These are phyloP conservation scores for Datnioides undecimradiatus DNA, from an alignment of 2,113 vertebrate species.

Conservation along the genomic window DNA sequence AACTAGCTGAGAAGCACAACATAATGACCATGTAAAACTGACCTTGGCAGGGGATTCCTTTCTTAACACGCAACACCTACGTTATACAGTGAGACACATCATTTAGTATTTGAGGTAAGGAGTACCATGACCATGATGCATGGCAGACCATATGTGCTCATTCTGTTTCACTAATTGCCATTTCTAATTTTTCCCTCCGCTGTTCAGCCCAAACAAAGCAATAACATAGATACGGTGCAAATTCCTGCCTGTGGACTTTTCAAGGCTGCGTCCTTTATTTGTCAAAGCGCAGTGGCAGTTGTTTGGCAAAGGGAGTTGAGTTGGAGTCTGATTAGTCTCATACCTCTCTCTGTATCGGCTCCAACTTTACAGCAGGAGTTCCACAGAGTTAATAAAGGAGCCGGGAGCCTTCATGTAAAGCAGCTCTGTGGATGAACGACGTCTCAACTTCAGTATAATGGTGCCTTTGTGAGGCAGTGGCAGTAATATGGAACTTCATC, in stretches of 20 bases:
- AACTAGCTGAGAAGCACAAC: conserved; percentile 22
- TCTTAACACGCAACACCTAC: conserved; percentile 45
- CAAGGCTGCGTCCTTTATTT: conserved; percentile 58
- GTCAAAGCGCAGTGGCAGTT: conserved; percentile 67
- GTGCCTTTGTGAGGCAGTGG: conserved; percentile 65
- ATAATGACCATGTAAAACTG: conserved; percentile 35
- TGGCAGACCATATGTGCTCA: conserved; percentile 35
- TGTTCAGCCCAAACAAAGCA: conserved; percentile 45
- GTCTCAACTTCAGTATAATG: conserved; percentile 58
- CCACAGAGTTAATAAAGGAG: conserved; percentile 60
- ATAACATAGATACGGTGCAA: conserved; percentile 54
- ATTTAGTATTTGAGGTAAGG: conserved; percentile 49
- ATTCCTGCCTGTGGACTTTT: conserved; percentile 39
- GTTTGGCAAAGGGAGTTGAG: conserved; percentile 63
- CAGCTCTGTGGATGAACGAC: conserved; percentile 44
- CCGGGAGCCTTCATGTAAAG: conserved; percentile 52
- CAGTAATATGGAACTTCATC: conserved; percentile 55
- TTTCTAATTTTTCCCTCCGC: conserved; percentile 50
- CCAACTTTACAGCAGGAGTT: conserved; percentile 63
- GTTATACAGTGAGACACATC: conserved; percentile 34
- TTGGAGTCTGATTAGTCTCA: conserved; percentile 62
- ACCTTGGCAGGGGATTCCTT: conserved; percentile 52
- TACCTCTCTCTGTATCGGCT: conserved; percentile 55
- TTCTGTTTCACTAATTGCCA: conserved; percentile 50
- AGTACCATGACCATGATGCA: conserved; percentile 41